Evolutionary conservation across 2,888 invertebrate species (phyloP), one percentile per base, ranked within the genome.

Genomic region (Steinernema carpocapsae): DNA sequence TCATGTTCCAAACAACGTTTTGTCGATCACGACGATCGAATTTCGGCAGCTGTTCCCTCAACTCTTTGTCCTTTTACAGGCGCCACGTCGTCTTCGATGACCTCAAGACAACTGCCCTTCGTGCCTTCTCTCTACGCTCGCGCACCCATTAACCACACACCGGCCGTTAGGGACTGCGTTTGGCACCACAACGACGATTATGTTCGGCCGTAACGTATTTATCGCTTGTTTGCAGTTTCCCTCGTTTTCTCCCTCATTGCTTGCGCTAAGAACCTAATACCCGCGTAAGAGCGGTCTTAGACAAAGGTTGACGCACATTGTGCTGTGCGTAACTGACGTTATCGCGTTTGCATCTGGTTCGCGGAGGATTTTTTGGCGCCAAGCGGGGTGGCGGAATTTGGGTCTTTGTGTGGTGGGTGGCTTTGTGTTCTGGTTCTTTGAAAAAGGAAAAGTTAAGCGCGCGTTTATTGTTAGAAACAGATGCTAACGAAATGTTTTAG

Each of bases 211-310:
- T 43, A 43, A 43, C 56, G 26, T 56, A 56, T 26, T 22, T 56
- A 26, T 56, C 56, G 56, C 22, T 56, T 56, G 56, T 56, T 56
- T 56, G 56, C 56, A 56, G 56, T 56, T 24, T 24, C 6, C 24
- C 56, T 56, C 56, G 22, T 56, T 56, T 56, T 26, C 26, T 17
- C 56, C 26, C n/a, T 56, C 56, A 22, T 22, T 17, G 56, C 56
- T 14, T 17, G 56, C 56, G 56, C 56, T 56, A 56, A 56, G 56
- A 22, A 56, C 56, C 56, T 56, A 56, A 56, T 56, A 56, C 56
- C 24, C 56, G 22, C 12, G 12, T n/a, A n/a, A 26, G 24, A 19
- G 56, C 56, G 56, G 56, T 56, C 26, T 56, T 56, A 56, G 26
- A 56, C 56, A 56, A 56, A 56, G 56, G 56, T 56, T 56, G 26